A percentile compares a stretch with the other conserved stretches of the same genome.
Conservation (phyloP, 2,797 vertebrate species). For the Gorsachius magnificus region DNA sequence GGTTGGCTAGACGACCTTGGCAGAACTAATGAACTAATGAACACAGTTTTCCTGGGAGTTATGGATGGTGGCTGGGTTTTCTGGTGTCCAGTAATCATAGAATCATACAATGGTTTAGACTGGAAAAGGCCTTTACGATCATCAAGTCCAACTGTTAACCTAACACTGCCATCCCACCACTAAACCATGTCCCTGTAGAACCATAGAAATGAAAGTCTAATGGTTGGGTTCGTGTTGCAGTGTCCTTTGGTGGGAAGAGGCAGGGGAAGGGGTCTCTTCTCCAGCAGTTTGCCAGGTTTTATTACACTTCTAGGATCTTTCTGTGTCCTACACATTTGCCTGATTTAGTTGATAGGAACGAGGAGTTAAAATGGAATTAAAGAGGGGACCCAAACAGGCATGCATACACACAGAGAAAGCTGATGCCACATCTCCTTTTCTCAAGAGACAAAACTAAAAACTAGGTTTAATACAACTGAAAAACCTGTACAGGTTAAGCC, state of each 20-base stretch:
- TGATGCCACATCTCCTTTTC: not conserved
- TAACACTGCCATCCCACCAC: too few relatives aligned
- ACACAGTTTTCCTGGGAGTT: not conserved
- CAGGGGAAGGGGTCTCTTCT: not conserved
- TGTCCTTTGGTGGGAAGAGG: not conserved
- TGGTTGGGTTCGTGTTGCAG: accelerated
- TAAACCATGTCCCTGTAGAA: too few relatives aligned
- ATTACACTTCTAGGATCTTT: not conserved
- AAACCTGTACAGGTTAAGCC: not conserved
- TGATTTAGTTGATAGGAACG: not conserved
- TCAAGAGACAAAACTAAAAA: not conserved
- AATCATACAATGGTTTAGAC: too few relatives aligned
- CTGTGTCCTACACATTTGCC: not conserved
- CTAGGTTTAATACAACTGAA: not conserved
- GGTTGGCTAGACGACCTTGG: not conserved
- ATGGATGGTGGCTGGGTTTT: not conserved
- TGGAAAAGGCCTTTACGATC: too few relatives aligned
- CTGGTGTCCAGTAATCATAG: not conserved
- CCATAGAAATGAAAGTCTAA: too few relatives aligned
- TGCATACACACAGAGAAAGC: not conserved
- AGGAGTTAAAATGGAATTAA: not conserved
- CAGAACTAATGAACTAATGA: not conserved
- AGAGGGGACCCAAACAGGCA: not conserved
- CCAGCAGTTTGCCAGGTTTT: not conserved
- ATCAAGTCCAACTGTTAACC: too few relatives aligned